Evolutionary conservation across 2,113 vertebrate genomes (phyloP).

Genomic region (Rhea pennata): DNA sequence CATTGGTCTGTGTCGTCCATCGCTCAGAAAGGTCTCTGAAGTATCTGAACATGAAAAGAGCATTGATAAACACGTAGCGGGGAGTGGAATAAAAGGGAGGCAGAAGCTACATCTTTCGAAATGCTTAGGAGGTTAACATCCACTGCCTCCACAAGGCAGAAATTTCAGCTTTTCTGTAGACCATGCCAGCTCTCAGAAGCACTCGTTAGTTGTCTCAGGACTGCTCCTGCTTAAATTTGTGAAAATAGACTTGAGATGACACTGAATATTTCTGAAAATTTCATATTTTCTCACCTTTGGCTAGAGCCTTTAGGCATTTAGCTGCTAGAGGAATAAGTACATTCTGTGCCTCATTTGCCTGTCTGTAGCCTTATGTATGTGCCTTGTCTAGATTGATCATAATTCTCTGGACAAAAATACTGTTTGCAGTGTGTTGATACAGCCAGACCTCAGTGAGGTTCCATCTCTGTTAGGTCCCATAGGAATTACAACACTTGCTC

Average conservation of each 20-base stretch:
- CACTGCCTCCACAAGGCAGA: not conserved
- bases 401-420: not conserved
- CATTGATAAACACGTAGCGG: not conserved
- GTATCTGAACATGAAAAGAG: not conserved
- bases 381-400: not conserved
- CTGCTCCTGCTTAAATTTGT: not conserved
- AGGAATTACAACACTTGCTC: not conserved
- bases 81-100: not conserved
- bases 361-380: not conserved
- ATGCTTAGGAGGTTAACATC: accelerated
- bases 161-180: not conserved
- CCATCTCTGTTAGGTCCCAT: not conserved
- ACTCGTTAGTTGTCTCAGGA: not conserved
- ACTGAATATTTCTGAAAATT: not conserved
- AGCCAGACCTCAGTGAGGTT: not conserved
- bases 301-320: not conserved
- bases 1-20: not conserved
- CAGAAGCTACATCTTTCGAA: not conserved
- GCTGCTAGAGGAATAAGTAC: not conserved
- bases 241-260: not conserved
- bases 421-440: accelerated
- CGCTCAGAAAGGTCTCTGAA: not conserved
- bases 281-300: not conserved
- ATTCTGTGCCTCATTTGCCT: not conserved
- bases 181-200: not conserved